Evolutionary conservation across 1,140 invertebrate genomes (phyloP), one percentile per base, ranked within the genome.

Genomic region (Euura lappo): DNA sequence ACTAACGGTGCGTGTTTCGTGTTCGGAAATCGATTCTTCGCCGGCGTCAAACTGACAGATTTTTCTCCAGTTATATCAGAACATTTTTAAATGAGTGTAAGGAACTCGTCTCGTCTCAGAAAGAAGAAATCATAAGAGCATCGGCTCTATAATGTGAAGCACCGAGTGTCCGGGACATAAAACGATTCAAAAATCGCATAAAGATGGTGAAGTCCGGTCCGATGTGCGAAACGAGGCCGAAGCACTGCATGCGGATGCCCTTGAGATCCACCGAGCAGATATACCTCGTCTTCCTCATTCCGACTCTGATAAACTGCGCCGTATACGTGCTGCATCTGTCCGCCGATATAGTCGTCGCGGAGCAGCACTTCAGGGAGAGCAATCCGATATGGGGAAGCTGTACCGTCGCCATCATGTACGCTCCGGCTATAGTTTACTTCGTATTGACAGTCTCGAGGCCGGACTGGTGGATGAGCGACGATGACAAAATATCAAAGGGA

Each of bases 381-480:
- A 86, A 90, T 79, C 81, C 84, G 7, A 71, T 87, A 73, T 85
- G 90, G 81, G 90, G 83, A 68, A 81, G 78, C 6, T 86, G 87
- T 70, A 90, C 90, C 11, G 77, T 90, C 5, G 79, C 83, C 45
- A 76, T 92, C 43, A 89, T 91, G 76, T 88, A 88, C 78, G 75
- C 88, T 13, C 89, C 91, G 66, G 87, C 91, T 69, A 42, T 91
- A 71, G 77, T 86, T 4, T 88, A 89, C 60, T 87, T 90, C 71
- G 75, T 91, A 2, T 84, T 91, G 46, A 91, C 89, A 1, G 80
- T 91, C n/a, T 89, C 90, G 0, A 88, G 89, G 51, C 90, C 90
- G 6, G 89, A 90, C 43, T 89, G 87, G 77, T 90, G 86, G 87
- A 88, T 83, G 83, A 83, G 82, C 42, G 84, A 87, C 68, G 77